These are phyloP conservation scores for Nestor notabilis DNA, from an alignment of 2,113 vertebrate species.

Conservation along the genomic window DNA sequence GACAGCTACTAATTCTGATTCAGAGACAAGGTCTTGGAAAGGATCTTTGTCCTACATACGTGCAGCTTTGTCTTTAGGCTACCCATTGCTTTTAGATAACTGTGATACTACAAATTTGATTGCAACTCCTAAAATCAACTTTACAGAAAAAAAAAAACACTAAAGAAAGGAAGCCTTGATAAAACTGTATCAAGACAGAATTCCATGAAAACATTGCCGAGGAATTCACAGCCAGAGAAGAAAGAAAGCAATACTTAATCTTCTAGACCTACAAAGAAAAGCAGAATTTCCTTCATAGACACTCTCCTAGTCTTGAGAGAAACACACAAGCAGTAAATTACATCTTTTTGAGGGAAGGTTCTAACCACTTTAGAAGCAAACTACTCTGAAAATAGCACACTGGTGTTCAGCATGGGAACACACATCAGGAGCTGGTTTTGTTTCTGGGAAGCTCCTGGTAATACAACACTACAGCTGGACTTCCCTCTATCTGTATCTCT, in stretches of 20 bases:
- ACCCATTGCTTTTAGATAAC: not conserved
- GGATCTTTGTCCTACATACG: not conserved
- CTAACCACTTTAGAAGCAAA: conserved; percentile 21
- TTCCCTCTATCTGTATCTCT: not conserved
- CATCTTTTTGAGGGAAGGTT: conserved; percentile 1
- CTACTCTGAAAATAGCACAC: conserved; percentile 13
- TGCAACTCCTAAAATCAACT: not conserved
- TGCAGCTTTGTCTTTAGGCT: not conserved
- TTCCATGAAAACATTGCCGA: not conserved
- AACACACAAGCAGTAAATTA: not conserved
- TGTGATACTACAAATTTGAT: not conserved
- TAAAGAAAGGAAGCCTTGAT: not conserved
- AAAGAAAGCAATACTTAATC: conserved; percentile 1
- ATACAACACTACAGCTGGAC: not conserved
- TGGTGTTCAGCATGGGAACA: not conserved
- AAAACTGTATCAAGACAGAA: not conserved
- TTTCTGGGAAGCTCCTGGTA: conserved; percentile 8
- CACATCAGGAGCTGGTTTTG: not conserved
- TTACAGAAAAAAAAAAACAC: not conserved
- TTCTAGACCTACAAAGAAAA: not conserved
- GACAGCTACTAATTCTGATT: conserved; percentile 11
- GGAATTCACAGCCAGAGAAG: not conserved
- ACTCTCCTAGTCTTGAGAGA: not conserved
- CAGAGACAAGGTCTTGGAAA: not conserved
- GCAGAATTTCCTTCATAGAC: not conserved